Evolutionary conservation across 2,888 invertebrate genomes (phyloP).

Genomic region (Rhagophthalmus giganteus): DNA sequence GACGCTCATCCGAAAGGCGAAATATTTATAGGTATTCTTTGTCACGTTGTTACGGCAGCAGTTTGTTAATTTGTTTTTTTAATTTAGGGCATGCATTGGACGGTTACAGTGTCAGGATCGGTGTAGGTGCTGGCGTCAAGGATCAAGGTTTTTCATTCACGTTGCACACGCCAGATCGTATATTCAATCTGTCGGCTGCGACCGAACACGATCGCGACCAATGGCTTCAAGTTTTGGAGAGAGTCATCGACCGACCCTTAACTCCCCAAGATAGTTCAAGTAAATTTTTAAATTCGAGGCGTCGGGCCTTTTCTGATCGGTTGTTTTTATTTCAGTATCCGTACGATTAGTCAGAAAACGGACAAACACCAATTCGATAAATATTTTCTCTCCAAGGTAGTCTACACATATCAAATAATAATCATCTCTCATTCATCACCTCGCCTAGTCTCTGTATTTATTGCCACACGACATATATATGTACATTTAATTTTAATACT

Average conservation of each 20-base stretch:
- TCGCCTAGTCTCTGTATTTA: conserved; percentile 44
- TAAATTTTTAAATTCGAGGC: too few species aligned
- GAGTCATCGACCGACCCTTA: conserved; percentile 72
- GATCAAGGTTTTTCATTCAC: conserved; percentile 82
- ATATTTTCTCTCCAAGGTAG: conserved; percentile 76
- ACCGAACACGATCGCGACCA: conserved; percentile 75
- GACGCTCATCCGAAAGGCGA: conserved; percentile 90
- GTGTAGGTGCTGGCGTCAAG: conserved; percentile 68
- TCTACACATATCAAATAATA: conserved; percentile 32
- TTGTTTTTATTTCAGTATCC: conserved; percentile 64
- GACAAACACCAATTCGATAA: conserved; percentile 72
- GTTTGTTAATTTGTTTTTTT: neutral
- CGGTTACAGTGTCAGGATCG: conserved; percentile 74
- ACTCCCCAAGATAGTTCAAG: conserved; percentile 78
- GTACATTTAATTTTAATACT: conserved; percentile 36
- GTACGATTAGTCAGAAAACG: conserved; percentile 72
- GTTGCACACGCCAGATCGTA: conserved; percentile 77
- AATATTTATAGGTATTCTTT: conserved; percentile 83
- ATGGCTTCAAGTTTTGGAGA: conserved; percentile 78
- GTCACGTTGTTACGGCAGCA: too few species aligned
- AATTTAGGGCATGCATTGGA: conserved; percentile 68
- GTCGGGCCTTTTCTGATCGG: too few species aligned
- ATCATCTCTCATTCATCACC: conserved; percentile 36
- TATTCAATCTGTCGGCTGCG: conserved; percentile 75
- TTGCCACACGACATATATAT: conserved; percentile 30